Conservation (phyloP, 2,113 vertebrate genomes). For the Dasyurus viverrinus region DNA sequence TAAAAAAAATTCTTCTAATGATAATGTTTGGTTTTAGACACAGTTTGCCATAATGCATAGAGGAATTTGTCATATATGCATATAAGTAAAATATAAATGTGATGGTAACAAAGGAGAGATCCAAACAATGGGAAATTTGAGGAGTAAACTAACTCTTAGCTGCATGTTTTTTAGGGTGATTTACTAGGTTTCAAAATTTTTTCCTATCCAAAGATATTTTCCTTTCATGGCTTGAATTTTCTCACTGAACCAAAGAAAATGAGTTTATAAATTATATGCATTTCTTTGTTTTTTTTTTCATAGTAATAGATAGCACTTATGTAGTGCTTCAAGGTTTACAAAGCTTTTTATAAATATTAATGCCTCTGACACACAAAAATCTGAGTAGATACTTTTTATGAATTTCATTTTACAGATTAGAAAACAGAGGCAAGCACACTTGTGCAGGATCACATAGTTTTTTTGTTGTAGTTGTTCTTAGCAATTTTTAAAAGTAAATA, state of each 20-base stretch:
- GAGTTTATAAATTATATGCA: not conserved
- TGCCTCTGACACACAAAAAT: not conserved
- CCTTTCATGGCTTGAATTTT: not conserved
- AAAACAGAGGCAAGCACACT: not conserved
- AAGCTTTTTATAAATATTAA: not conserved
- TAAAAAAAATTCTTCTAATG: not conserved
- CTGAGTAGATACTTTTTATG: not conserved
- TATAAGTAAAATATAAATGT: not conserved
- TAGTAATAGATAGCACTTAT: not conserved
- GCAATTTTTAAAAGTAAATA: not conserved
- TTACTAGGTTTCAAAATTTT: not conserved
- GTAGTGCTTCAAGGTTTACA: not conserved
- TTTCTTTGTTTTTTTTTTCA: not conserved
- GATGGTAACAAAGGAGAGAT: not conserved
- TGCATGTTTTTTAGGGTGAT: not conserved
- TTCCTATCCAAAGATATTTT: not conserved
- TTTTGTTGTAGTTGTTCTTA: not conserved
- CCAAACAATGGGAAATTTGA: not conserved
- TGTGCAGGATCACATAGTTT: not conserved
- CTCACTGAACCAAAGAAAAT: not conserved
- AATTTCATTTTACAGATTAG: constrained; percentile 9
- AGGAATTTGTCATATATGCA: not conserved
- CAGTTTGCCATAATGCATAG: not conserved
- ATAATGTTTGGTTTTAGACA: not conserved
- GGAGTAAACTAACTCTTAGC: not conserved